Conservation (phyloP, 2,797 vertebrate genomes). For the Myotis daubentonii region DNA sequence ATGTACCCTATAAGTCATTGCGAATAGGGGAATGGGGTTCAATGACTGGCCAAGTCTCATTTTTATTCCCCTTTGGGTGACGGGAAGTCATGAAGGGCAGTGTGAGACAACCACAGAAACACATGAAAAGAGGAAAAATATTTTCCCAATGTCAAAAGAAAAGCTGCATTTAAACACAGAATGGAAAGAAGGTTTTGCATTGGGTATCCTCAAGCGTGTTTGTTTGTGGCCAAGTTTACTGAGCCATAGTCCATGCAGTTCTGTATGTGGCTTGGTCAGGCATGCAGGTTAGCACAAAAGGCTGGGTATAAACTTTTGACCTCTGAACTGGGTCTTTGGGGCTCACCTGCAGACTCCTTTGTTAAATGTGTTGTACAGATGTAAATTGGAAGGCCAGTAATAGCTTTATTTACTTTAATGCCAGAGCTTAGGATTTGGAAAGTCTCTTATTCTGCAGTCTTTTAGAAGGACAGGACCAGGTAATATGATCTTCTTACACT, state of each 20-base stretch:
- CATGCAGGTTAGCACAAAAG: not conserved
- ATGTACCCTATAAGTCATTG: not conserved
- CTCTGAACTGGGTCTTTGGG: not conserved
- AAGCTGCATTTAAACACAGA: not conserved
- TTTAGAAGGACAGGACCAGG: not conserved
- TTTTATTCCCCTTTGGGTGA: not conserved
- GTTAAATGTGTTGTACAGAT: slow-evolving; percentile 32
- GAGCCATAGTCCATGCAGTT: not conserved
- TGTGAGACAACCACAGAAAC: not conserved
- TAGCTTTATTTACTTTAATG: not conserved
- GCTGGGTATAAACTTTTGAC: not conserved
- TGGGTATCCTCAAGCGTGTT: not conserved
- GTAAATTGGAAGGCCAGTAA: slow-evolving; percentile 43
- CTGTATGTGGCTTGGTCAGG: not conserved
- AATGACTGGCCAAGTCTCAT: not conserved
- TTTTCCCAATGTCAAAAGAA: slow-evolving; percentile 7
- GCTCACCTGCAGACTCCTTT: not conserved
- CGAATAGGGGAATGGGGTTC: not conserved
- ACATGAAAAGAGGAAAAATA: not conserved
- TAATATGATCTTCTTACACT: slow-evolving; percentile 30
- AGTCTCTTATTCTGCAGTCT: slow-evolving; percentile 14
- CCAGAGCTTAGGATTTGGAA: not conserved
- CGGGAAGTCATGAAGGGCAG: not conserved
- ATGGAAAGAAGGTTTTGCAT: not conserved
- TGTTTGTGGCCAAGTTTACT: not conserved